Conservation (phyloP, 92 coral and sea anemone species). For the Isaurus tuberculatus region DNA sequence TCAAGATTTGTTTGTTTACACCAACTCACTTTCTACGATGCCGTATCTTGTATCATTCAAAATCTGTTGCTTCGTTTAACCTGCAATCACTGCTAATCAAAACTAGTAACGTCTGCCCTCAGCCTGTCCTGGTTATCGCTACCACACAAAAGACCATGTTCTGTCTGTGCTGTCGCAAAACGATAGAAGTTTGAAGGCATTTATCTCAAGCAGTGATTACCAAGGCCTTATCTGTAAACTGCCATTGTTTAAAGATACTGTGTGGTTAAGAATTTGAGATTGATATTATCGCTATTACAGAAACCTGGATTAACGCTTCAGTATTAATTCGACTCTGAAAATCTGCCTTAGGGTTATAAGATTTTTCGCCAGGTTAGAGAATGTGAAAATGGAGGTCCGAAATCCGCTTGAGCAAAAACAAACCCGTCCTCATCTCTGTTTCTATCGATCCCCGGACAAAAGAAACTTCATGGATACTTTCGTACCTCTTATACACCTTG, state of each 20-base stretch:
- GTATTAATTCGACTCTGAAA: neutral
- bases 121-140: neutral
- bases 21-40: too few species aligned
- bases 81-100: slow-evolving; percentile 7
- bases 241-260: slow-evolving; percentile 11
- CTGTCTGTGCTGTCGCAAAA: neutral
- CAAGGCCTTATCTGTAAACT: slow-evolving; percentile 18
- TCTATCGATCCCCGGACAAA: neutral
- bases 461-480: slow-evolving; percentile 12
- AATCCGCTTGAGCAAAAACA: slow-evolving; percentile 9
- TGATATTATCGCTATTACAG: neutral
- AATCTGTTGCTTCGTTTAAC: neutral
- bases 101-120: slow-evolving; percentile 8
- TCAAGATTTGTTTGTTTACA: too few species aligned
- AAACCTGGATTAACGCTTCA: slow-evolving; percentile 11
- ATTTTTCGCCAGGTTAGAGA: neutral
- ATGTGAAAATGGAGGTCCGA: too few species aligned
- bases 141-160: neutral
- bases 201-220: neutral
- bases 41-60: slow-evolving; percentile 5
- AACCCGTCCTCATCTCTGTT: neutral
- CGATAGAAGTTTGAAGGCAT: neutral
- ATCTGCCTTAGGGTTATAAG: neutral
- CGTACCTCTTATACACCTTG: slow-evolving; percentile 2
- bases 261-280: neutral